phyloP scores from a whole-genome alignment of 53 echinoderm and acorn worm genomes.

The Stichopus horrens region DNA sequence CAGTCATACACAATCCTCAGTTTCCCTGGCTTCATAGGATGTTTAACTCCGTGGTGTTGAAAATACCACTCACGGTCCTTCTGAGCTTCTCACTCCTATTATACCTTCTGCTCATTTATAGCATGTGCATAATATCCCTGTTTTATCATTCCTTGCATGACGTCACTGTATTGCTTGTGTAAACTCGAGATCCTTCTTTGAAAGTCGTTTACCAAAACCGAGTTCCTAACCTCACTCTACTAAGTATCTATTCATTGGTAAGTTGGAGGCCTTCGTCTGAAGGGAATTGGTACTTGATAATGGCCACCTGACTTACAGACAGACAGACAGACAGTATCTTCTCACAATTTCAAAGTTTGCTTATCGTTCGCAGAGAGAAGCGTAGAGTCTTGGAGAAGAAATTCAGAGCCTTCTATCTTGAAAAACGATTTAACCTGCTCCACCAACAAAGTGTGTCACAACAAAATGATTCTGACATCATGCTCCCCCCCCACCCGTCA shows the following conservation, averaged over 20 bases:
- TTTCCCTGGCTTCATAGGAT: slow-evolving; percentile 48
- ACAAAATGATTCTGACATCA: too few relatives aligned
- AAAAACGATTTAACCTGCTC: background rate
- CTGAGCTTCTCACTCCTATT: background rate
- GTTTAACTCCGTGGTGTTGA: slow-evolving; percentile 38
- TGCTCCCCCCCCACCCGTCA: too few relatives aligned
- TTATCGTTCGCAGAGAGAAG: slow-evolving; percentile 47
- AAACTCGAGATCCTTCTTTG: background rate
- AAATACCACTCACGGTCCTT: slow-evolving; percentile 41
- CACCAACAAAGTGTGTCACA: too few relatives aligned
- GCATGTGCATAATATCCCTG: slow-evolving; percentile 26
- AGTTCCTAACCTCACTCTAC: background rate
- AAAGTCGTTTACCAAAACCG: slow-evolving; percentile 24
- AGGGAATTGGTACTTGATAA: slow-evolving; percentile 57
- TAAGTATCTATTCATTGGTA: background rate
- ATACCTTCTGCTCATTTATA: background rate
- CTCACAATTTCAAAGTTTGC: slow-evolving; percentile 35
- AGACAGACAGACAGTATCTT: slow-evolving; percentile 32
- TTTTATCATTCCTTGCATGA: slow-evolving; percentile 27
- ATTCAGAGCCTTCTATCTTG: slow-evolving; percentile 7
- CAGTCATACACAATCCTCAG: slow-evolving; percentile 39
- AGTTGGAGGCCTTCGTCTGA: slow-evolving; percentile 14
- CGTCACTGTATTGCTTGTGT: slow-evolving; percentile 19
- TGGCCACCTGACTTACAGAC: slow-evolving; percentile 6
- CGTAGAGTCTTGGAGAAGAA: slow-evolving; percentile 31